A percentile compares a stretch with the other conserved stretches of the same genome.
phyloP scores from a whole-genome alignment of 2,113 vertebrate species.

The Pygoscelis antarcticus region DNA sequence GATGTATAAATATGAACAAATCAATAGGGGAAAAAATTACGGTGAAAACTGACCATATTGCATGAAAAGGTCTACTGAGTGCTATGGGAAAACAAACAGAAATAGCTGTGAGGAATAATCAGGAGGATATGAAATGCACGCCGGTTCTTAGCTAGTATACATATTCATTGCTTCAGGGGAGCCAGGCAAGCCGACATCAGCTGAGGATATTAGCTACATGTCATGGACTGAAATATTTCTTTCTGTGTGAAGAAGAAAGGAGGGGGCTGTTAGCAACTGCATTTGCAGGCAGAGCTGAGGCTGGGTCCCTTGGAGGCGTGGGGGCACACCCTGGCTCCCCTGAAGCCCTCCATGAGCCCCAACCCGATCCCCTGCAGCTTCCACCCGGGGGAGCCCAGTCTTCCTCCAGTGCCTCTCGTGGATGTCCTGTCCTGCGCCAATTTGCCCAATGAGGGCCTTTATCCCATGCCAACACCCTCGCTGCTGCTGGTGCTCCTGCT shows the following conservation, averaged over 20 bases:
- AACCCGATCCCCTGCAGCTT: accelerated
- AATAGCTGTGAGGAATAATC: slow-evolving; percentile 17
- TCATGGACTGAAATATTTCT: background rate
- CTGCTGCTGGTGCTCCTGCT: accelerated
- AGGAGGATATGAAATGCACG: background rate
- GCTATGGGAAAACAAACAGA: background rate
- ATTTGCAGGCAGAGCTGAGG: background rate
- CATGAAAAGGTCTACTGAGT: background rate
- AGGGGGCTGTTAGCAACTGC: background rate
- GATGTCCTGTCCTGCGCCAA: background rate
- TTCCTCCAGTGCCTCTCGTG: background rate
- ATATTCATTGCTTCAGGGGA: slow-evolving; percentile 36
- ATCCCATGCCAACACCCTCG: background rate
- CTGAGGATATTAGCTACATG: background rate
- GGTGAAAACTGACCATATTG: background rate
- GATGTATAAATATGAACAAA: background rate
- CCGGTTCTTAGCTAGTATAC: background rate
- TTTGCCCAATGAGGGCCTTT: background rate
- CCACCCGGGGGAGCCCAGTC: background rate
- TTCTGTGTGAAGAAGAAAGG: background rate
- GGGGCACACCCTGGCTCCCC: background rate
- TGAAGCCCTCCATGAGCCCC: background rate
- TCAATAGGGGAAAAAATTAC: background rate
- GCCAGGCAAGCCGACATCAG: background rate
- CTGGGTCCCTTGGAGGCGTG: background rate